Evolutionary conservation across 30 jellyfish, hydroid and myxozoan genomes (phyloP), one percentile per base, ranked within the genome.

Genomic region (Aurelia coerulea): DNA sequence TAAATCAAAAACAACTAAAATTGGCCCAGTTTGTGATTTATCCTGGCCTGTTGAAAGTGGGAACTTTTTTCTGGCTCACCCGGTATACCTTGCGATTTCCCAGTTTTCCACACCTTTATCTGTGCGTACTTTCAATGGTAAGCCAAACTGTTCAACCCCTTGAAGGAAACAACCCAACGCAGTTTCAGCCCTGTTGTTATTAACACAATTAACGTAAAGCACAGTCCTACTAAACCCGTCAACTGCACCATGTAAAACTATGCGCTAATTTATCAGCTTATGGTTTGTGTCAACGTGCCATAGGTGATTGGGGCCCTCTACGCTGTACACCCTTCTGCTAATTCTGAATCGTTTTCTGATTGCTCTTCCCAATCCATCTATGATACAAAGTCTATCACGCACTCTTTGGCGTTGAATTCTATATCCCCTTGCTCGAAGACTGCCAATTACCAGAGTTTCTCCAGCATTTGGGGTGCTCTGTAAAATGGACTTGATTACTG

Each of bases 281-380:
- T 65, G 81, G 54, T 65, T 80, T 62, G 83, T 31, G 66, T 65
- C 81, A 13, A 65, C 66, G 70, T 80, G 81, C 81, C 81, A 80
- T 53, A 68, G 51, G 49, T 49, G 51, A 42, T 42, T 31, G 16
- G 81, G 73, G 59, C 49, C 58, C 32, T 60, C 49, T 13, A 80
- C 81, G 46, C 39, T 80, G 56, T 80, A 80, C 31, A 62, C 72
- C 37, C 90, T 65, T 33, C 81, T 32, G 13, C 41, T 46, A n/a
- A 14, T 79, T 60, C 34, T 15, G 58, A 31, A 53, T 58, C 74
- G 19, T 29, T 60, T 53, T 56, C 87, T 23, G 33, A 76, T 53
- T 77, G 87, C 87, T 41, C 76, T 76, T 19, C 76, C 76, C 33
- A 60, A 59, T 76, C 60, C 76, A 76, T 76, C 87, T 53, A 76